These are phyloP conservation scores for Rissa tridactyla DNA, from an alignment of 2,113 vertebrate species.

Conservation along the genomic window DNA sequence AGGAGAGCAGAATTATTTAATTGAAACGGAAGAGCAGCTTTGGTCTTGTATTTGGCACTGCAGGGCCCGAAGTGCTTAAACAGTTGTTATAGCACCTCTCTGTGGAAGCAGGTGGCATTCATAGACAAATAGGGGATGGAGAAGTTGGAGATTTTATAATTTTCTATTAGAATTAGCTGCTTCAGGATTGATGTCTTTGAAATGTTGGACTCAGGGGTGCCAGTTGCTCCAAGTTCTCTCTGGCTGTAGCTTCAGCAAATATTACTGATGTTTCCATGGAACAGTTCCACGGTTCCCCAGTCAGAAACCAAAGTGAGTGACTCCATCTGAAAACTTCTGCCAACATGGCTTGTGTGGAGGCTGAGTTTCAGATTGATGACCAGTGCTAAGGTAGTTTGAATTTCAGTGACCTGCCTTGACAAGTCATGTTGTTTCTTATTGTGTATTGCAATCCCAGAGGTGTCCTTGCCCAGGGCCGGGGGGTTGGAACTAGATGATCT, in stretches of 20 bases:
- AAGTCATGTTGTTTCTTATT: not conserved
- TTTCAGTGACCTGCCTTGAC: not conserved
- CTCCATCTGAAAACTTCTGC: not conserved
- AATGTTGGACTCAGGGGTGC: not conserved
- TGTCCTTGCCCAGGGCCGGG: too few species aligned
- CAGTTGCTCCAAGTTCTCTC: not conserved
- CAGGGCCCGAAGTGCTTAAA: not conserved
- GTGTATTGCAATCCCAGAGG: not conserved
- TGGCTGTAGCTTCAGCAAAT: not conserved
- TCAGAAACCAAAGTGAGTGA: not conserved
- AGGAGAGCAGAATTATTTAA: not conserved
- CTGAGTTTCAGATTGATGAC: not conserved
- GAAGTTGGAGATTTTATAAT: not conserved
- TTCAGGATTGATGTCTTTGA: not conserved
- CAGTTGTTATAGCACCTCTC: not conserved
- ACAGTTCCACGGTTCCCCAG: not conserved
- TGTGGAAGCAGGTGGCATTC: not conserved
- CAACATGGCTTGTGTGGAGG: not conserved
- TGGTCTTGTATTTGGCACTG: not conserved
- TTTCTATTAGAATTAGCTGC: not conserved
- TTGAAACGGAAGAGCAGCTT: not conserved
- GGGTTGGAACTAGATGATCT: too few species aligned
- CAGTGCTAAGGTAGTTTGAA: not conserved
- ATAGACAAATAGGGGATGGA: accelerated
- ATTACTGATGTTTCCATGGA: not conserved